Conservation (phyloP, 2,888 invertebrate species). For the Rotaria socialis region DNA sequence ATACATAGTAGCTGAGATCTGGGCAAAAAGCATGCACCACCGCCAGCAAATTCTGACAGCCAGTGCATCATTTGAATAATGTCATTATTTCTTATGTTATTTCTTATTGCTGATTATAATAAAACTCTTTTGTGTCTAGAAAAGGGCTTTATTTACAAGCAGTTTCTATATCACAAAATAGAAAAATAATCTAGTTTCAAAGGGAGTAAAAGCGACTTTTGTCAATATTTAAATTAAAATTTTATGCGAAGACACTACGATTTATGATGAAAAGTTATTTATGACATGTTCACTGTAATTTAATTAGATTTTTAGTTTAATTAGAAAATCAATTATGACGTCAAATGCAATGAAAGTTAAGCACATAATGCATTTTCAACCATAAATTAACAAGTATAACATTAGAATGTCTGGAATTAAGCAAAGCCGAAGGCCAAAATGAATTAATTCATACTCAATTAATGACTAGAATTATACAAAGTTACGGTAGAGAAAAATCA, state of each 20-base stretch:
- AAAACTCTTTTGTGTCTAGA: too few relatives aligned
- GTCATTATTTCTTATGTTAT: too few relatives aligned
- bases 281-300: too few relatives aligned
- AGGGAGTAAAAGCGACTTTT: constrained; percentile 90
- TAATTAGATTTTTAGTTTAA: constrained; percentile 48
- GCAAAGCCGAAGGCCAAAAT: constrained; percentile 89
- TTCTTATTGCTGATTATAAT: too few relatives aligned
- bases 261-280: constrained; percentile 75
- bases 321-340: not conserved
- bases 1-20: not conserved
- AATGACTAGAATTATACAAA: constrained; percentile 71
- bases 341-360: constrained; percentile 86
- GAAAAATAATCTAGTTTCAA: constrained; percentile 96
- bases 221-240: constrained; percentile 91
- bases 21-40: not conserved
- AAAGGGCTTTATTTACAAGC: not conserved
- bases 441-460: constrained; percentile 92
- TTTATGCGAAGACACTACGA: constrained; percentile 98
- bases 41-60: not conserved
- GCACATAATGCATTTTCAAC: constrained; percentile 88
- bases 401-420: constrained; percentile 89
- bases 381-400: constrained; percentile 88
- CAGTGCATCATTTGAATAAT: not conserved
- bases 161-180: constrained; percentile 64
- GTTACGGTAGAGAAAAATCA: constrained; percentile 68